Evolutionary conservation across 2,113 vertebrate species (phyloP).

Genomic region (Rhynchomys soricoides): DNA sequence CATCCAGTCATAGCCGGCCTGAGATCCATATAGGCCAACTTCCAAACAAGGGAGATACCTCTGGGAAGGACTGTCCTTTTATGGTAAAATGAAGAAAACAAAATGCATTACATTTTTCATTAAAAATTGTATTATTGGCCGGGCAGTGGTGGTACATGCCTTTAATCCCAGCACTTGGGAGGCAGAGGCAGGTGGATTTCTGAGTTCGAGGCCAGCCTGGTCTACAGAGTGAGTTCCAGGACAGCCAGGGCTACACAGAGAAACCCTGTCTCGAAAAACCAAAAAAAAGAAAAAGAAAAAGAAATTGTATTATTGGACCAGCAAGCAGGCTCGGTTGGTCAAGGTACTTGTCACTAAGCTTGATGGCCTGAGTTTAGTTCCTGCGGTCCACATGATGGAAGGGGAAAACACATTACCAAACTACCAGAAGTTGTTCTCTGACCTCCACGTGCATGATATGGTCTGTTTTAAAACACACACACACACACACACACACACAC

Average conservation of each 20-base stretch:
- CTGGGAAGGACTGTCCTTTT: background rate
- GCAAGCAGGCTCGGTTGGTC: background rate
- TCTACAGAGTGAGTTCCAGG: too few species aligned
- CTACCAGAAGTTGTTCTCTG: background rate
- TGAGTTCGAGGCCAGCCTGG: too few species aligned
- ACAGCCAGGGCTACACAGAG: too few species aligned
- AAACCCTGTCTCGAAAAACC: too few species aligned
- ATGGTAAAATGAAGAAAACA: conserved; percentile 63
- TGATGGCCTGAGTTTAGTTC: background rate
- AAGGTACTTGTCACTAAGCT: background rate
- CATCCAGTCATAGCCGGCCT: conserved; percentile 55
- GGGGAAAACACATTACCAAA: background rate
- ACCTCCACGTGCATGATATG: background rate
- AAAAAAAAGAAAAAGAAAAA: too few species aligned
- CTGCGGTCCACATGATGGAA: background rate
- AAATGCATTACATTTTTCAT: conserved; percentile 34
- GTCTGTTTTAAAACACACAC: background rate
- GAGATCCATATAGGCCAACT: background rate
- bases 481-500: background rate
- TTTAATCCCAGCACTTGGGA: too few species aligned
- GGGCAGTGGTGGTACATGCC: too few species aligned
- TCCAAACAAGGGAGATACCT: background rate
- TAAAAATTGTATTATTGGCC: background rate
- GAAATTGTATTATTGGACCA: background rate
- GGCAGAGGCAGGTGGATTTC: too few species aligned